These are phyloP conservation scores for Vidua chalybeata DNA, from an alignment of 2,113 vertebrate species.

Conservation along the genomic window DNA sequence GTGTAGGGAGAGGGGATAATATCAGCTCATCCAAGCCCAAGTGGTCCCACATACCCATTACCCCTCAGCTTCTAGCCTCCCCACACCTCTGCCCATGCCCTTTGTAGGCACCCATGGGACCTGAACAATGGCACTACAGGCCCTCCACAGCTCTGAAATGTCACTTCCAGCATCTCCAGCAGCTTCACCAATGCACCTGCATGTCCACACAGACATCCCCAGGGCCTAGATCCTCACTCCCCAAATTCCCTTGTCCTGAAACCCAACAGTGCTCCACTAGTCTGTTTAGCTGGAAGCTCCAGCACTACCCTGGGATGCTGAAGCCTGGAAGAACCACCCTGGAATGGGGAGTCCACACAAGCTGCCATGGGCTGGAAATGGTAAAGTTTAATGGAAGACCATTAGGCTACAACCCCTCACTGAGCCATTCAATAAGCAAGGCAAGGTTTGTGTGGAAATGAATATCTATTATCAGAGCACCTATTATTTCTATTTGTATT, in stretches of 20 bases:
- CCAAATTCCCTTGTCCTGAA: neutral
- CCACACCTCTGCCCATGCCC: neutral
- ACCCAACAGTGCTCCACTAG: neutral
- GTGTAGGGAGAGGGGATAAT: neutral
- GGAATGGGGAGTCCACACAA: neutral
- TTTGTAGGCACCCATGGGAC: neutral
- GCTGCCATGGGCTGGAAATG: neutral
- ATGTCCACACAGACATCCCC: neutral
- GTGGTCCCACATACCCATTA: neutral
- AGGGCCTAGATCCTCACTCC: neutral
- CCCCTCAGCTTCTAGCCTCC: neutral
- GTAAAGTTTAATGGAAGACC: neutral
- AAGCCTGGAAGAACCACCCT: neutral
- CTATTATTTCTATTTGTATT: slow-evolving; percentile 26
- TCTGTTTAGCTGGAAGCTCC: neutral
- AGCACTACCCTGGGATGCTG: neutral
- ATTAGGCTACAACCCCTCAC: neutral
- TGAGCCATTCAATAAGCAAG: neutral
- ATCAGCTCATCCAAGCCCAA: neutral
- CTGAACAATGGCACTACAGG: neutral
- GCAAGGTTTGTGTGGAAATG: neutral
- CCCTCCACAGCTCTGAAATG: neutral
- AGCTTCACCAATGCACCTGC: neutral
- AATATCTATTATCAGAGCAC: neutral
- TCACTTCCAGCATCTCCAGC: neutral